phyloP scores from a whole-genome alignment of 1,140 invertebrate species.

The Coelopa frigida region DNA sequence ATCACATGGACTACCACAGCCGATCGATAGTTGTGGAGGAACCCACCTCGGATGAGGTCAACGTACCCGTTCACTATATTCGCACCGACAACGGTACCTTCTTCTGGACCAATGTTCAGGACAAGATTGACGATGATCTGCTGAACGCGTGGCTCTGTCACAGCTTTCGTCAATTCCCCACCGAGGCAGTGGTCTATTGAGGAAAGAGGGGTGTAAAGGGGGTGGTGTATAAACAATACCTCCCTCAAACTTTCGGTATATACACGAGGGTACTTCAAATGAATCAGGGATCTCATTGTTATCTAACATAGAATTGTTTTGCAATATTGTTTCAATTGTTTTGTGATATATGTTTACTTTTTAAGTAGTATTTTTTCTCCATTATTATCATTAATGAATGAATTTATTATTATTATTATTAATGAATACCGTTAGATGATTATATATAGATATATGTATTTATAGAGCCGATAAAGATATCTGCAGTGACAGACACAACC shows the following conservation, averaged over 20 bases:
- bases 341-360: background rate
- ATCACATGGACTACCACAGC: slow-evolving; percentile 4
- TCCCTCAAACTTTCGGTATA: background rate
- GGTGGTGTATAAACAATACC: no score
- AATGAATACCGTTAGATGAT: no score
- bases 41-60: background rate
- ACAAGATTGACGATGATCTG: slow-evolving; percentile 35
- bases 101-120: slow-evolving; percentile 35
- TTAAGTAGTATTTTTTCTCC: no score
- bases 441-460: no score
- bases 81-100: slow-evolving; percentile 41
- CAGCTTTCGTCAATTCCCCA: slow-evolving; percentile 4
- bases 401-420: no score
- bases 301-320: slow-evolving; percentile 6
- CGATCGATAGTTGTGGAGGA: background rate
- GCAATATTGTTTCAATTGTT: background rate
- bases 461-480: no score
- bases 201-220: no score
- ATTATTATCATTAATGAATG: no score
- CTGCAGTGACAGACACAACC: no score
- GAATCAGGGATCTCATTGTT: slow-evolving; percentile 15
- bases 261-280: background rate
- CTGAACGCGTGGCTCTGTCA: slow-evolving; percentile 33
- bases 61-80: slow-evolving; percentile 31
- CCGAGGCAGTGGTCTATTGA: background rate